Conservation (phyloP, 2,797 vertebrate genomes). For the Myotis pilosus region DNA sequence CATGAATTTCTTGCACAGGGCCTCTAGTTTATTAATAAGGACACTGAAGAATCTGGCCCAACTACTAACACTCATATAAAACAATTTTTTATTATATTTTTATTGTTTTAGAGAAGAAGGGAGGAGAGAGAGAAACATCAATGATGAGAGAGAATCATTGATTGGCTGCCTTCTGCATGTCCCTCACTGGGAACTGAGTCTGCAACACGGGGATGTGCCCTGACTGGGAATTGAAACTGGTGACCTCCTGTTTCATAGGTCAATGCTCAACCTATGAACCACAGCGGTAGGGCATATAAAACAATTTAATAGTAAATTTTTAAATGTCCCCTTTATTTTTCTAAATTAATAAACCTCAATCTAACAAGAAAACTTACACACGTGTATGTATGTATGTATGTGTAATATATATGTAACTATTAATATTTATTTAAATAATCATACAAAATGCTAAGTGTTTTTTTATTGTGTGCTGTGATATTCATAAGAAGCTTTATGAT, state of each 20-base stretch:
- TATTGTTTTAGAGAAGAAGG: not conserved
- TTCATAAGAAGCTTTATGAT: not conserved
- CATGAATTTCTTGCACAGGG: too few species aligned
- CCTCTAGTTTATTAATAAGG: not conserved
- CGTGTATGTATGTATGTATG: not conserved
- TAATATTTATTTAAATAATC: not conserved
- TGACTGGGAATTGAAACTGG: too few species aligned
- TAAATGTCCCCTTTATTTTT: not conserved
- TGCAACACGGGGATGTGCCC: too few species aligned
- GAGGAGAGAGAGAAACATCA: too few species aligned
- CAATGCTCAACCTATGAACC: too few species aligned
- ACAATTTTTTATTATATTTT: not conserved
- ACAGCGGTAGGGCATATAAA: not conserved
- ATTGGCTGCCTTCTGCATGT: too few species aligned
- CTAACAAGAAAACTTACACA: not conserved
- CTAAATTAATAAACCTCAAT: constrained; percentile 8
- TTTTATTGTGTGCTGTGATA: not conserved
- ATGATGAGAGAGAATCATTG: too few species aligned
- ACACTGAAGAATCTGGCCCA: not conserved
- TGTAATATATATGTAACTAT: not conserved
- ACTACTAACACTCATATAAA: not conserved
- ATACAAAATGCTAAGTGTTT: constrained; percentile 9
- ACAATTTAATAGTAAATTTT: not conserved
- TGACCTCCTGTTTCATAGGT: too few species aligned
- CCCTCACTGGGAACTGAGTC: too few species aligned